phyloP scores from a whole-genome alignment of 2,888 invertebrate species.

The Tetragonula carbonaria region DNA sequence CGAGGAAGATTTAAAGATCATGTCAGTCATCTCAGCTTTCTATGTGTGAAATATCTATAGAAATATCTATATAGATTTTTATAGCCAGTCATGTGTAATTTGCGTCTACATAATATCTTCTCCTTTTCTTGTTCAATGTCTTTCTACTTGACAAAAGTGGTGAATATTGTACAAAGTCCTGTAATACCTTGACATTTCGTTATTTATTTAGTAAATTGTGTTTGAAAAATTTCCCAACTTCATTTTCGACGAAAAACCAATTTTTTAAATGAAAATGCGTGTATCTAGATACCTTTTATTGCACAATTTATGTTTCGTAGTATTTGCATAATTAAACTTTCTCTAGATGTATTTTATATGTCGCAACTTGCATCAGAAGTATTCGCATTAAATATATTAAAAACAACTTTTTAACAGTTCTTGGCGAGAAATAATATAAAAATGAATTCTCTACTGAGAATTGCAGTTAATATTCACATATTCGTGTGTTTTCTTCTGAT shows the following conservation, averaged over 20 bases:
- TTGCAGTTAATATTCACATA: not conserved
- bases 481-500: not conserved
- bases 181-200: not conserved
- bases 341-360: not conserved
- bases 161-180: not conserved
- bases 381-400: not conserved
- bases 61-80: not conserved
- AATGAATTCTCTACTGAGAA: not conserved
- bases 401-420: not conserved
- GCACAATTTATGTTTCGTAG: not conserved
- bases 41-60: not conserved
- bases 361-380: not conserved
- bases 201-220: not conserved
- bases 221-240: not conserved
- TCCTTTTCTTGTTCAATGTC: not conserved
- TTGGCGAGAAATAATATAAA: not conserved
- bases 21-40: constrained; percentile 1
- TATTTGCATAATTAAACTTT: constrained; percentile 17
- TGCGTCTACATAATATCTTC: not conserved
- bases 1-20: not conserved
- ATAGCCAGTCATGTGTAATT: constrained; percentile 2
- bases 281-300: not conserved
- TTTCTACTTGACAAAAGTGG: not conserved
- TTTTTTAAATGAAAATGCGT: not conserved
- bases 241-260: not conserved